Evolutionary conservation across 1,140 invertebrate species (phyloP), one percentile per base, ranked within the genome.

Genomic region (Grapholita molesta): DNA sequence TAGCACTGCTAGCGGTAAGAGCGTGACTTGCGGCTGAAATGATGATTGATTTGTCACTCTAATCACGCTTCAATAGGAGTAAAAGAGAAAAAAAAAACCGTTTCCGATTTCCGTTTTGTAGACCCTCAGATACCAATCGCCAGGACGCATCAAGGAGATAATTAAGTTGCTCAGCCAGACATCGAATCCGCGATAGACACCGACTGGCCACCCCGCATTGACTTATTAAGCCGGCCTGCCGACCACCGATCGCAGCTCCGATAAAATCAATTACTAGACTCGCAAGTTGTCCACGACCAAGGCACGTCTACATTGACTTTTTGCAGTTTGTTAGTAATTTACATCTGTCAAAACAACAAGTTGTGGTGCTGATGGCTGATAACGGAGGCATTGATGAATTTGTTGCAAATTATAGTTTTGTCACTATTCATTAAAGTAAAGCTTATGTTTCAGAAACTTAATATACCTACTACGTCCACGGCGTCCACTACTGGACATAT

Each of bases 311-410:
- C 55, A 61, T 61, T 25, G 30, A 55, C 23, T 55, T 55, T 28
- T 61, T 61, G 55, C 55, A 28, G 24, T 61, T 61, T 61, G 55
- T 61, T 61, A 61, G 30, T 61, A 61, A 61, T 61, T 61, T 61
- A 30, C 55, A 61, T 61, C 55, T 61, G 55, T 61, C 55, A 28
- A 61, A 61, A 61, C 55, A 7, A 18, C 42, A 38, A 18, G 42
- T 9, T 48, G 42, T 18, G 21, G 18, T 15, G 33, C 38, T 21
- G 42, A 48, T 48, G 42, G 18, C n/a, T 48, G 42, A 48, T 48
- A 48, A 48, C 15, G 42, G n/a, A 18, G 42, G 42, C 42, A 48
- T 48, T 48, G 42, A 48, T 48, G 18, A 48, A 48, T 48, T 48
- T 48, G 42, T 21, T 48, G 18, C 6, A 1, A 21, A 1, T 48